Evolutionary conservation across 2,888 invertebrate species (phyloP), one percentile per base, ranked within the genome.

Genomic region (Drosophila diplacantha): DNA sequence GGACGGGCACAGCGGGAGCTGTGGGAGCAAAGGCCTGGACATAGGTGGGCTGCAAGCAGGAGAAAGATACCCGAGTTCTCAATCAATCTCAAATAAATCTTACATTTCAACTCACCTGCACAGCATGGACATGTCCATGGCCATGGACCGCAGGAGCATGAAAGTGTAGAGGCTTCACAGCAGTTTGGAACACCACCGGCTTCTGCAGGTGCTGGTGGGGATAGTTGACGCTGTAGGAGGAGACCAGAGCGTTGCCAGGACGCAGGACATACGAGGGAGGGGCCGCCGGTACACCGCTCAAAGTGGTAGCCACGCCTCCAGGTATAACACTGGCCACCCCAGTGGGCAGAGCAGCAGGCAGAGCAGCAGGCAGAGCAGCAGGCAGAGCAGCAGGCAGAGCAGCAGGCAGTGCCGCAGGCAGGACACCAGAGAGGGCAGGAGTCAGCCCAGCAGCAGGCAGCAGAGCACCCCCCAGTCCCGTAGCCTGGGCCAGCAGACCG

Each of bases 181-280:
- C 54, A 26, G 69, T 26, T 34, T 60, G 52, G 39, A 37, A 66
- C 5, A 72, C 63, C 6, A 77, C 52, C 2, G 84, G 74, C 41
- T 80, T 76, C 6, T 85, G 85, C 22, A 81, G 29, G 61, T 81
- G 75, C n/a, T 84, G 85, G 22, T 84, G 85, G 6, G 87, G 87
- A 63, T 87, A 87, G 57, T 85, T 87, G 29, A 85, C 86, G 62
- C 81, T 87, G 63, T 86, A 87, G 0, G 87, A 86, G 32, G 85
- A 82, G 26, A 87, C 86, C 1, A 86, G 73, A 3, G 87, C 87
- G 26, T 84, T 84, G 34, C 87, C 87, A 1, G 87, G 87, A 32
- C 87, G 83, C 22, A 87, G 69, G 22, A 87, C 73, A 43, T 74
- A 87, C 0, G 85, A 83, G 4, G 85, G 75, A 0, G 74, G 62